These are phyloP conservation scores for Lepidocyrtoides sp. DNA, from an alignment of 2,888 invertebrate genomes.

Conservation along the genomic window DNA sequence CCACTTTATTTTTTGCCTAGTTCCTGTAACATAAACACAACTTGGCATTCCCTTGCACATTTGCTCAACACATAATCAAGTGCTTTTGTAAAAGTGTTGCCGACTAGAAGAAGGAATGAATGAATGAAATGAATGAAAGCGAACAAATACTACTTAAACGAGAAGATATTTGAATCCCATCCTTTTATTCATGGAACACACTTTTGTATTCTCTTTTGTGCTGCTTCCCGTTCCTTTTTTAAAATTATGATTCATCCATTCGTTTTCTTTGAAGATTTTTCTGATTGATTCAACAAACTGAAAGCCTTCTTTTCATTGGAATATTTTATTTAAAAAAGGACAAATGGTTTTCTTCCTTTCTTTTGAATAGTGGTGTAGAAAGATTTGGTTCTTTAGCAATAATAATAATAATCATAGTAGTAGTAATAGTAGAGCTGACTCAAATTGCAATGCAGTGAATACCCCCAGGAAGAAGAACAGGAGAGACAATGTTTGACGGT, in stretches of 20 bases:
- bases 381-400: no score
- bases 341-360: background rate
- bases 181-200: slow-evolving; percentile 10
- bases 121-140: background rate
- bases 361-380: no score
- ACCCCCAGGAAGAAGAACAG: background rate
- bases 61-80: background rate
- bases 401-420: no score
- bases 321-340: slow-evolving; percentile 8
- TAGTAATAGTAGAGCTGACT: no score
- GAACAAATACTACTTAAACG: background rate
- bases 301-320: background rate
- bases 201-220: background rate
- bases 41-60: slow-evolving; percentile 52
- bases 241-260: background rate
- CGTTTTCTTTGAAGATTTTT: slow-evolving; percentile 33
- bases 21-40: slow-evolving; percentile 75
- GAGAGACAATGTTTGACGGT: background rate
- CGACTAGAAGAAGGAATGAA: background rate
- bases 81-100: background rate
- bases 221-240: background rate
- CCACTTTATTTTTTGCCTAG: slow-evolving; percentile 35
- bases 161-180: slow-evolving; percentile 13
- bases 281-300: slow-evolving; percentile 22
- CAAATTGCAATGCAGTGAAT: no score